These are phyloP conservation scores for Batillaria attramentaria DNA, from an alignment of 1,140 invertebrate genomes.

Conservation along the genomic window DNA sequence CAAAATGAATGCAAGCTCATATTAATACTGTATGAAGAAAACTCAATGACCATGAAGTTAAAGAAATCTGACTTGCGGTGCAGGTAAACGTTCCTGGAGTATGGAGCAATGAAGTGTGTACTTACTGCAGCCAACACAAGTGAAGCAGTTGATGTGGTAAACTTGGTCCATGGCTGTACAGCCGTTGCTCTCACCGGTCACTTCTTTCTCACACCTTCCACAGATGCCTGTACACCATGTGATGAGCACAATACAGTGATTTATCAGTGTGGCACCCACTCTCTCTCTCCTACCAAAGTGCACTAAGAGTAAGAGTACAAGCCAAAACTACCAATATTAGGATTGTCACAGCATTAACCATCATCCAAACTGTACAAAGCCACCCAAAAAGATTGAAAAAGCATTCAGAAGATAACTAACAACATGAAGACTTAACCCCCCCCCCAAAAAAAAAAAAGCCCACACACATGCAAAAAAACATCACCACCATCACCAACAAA, in stretches of 20 bases:
- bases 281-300: neutral
- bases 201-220: constrained; percentile 89
- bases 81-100: neutral
- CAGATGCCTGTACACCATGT: constrained; percentile 82
- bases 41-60: neutral
- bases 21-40: neutral
- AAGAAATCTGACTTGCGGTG: neutral
- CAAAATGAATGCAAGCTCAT: neutral
- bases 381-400: too few relatives aligned
- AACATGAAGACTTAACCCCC: too few relatives aligned
- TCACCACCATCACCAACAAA: too few relatives aligned
- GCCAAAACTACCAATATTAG: neutral
- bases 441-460: too few relatives aligned
- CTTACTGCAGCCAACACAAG: constrained; percentile 87
- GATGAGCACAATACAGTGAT: neutral
- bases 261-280: neutral
- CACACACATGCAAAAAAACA: too few relatives aligned
- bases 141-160: constrained; percentile 96
- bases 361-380: too few relatives aligned
- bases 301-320: neutral
- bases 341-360: neutral
- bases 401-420: too few relatives aligned
- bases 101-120: too few relatives aligned
- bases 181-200: constrained; percentile 92
- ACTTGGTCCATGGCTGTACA: constrained; percentile 97